Conservation (phyloP, 2,888 invertebrate genomes). For the Erebia ligea region DNA sequence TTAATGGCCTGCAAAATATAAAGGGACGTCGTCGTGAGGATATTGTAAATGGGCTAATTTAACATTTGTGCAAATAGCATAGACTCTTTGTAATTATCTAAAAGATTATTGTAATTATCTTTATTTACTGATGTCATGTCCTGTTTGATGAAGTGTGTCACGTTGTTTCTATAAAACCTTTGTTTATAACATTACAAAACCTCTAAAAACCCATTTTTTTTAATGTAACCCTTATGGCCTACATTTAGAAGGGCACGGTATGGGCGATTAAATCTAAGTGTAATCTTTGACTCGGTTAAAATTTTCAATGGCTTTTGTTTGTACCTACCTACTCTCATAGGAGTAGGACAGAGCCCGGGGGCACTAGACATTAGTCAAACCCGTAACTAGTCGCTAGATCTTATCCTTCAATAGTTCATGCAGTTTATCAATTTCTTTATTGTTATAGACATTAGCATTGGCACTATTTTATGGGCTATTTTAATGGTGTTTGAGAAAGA, state of each 20-base stretch:
- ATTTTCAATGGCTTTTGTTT: background rate
- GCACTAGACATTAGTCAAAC: no score
- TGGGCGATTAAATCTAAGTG: background rate
- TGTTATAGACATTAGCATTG: background rate
- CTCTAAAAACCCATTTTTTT: no score
- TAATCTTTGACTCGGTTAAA: background rate
- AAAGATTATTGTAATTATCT: constrained; percentile 8
- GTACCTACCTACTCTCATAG: background rate
- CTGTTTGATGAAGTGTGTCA: no score
- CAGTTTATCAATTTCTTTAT: no score
- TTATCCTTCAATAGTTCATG: no score
- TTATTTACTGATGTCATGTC: constrained; percentile 10
- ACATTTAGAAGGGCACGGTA: no score
- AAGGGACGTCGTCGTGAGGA: constrained; percentile 1
- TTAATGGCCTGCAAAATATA: constrained; percentile 1
- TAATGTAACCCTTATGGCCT: no score
- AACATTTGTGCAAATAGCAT: background rate
- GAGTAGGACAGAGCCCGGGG: no score
- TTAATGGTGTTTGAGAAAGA: background rate
- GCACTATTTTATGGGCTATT: background rate
- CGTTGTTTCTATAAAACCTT: no score
- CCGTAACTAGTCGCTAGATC: no score
- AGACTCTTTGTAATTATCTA: constrained; percentile 14
- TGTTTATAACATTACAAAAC: no score
- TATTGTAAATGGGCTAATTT: constrained; percentile 13